Conservation (phyloP, 2,797 vertebrate species). For the Gymnothorax javanicus region DNA sequence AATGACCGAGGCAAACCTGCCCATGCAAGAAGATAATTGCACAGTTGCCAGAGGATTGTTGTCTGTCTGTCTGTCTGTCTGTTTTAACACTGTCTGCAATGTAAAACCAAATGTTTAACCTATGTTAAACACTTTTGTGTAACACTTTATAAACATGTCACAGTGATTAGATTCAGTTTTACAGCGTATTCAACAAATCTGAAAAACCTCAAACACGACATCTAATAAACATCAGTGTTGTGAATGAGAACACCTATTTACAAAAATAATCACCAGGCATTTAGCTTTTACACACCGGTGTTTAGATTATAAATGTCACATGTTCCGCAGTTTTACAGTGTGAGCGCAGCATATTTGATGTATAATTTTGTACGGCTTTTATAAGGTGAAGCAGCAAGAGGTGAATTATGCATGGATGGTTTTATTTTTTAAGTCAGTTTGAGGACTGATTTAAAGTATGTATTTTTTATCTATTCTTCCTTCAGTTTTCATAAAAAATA, state of each 20-base stretch:
- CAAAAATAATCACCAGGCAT: too few species aligned
- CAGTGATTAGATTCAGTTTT: too few species aligned
- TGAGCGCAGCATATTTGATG: not conserved
- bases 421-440: not conserved
- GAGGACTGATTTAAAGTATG: not conserved
- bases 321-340: too few species aligned
- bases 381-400: not conserved
- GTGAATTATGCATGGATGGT: not conserved
- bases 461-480: not conserved
- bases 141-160: too few species aligned
- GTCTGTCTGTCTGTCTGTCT: not conserved
- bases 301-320: too few species aligned
- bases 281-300: too few species aligned
- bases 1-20: conserved; percentile 12
- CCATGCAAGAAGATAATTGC: not conserved
- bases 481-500: not conserved
- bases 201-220: too few species aligned
- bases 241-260: too few species aligned
- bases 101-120: not conserved
- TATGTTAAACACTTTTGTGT: too few species aligned
- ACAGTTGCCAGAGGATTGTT: not conserved
- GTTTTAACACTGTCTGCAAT: not conserved
- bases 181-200: too few species aligned
- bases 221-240: too few species aligned
- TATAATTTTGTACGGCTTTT: not conserved